Evolutionary conservation across 2,113 vertebrate genomes (phyloP).

Genomic region (Pica pica): DNA sequence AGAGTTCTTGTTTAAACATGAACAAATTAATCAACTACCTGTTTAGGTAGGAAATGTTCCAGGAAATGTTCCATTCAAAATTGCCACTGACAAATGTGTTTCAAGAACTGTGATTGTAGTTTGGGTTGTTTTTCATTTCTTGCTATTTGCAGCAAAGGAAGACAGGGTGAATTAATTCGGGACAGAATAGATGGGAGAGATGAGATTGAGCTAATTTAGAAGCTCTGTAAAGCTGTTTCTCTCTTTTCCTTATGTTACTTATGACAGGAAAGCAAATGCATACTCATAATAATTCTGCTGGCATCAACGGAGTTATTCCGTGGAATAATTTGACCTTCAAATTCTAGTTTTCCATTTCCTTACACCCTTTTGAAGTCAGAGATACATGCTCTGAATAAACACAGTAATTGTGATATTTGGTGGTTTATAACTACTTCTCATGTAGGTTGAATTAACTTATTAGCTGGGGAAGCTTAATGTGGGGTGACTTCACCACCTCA

Average conservation of each 20-base stretch:
- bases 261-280: neutral
- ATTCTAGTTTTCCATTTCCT: neutral
- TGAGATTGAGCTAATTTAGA: slow-evolving; percentile 24
- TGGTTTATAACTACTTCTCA: neutral
- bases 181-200: neutral
- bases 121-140: slow-evolving; percentile 29
- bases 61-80: slow-evolving; percentile 20
- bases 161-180: slow-evolving; percentile 20
- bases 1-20: neutral
- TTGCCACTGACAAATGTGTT: slow-evolving; percentile 1
- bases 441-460: neutral
- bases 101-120: neutral
- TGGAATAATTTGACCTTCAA: slow-evolving; percentile 32
- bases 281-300: neutral
- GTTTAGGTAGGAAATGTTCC: slow-evolving; percentile 1
- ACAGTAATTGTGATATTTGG: neutral
- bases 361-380: neutral
- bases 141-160: neutral
- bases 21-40: slow-evolving; percentile 21
- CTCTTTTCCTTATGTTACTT: neutral
- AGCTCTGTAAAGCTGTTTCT: neutral
- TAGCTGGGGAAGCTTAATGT: neutral
- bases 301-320: neutral
- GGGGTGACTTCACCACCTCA: neutral
- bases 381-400: neutral